phyloP scores from a whole-genome alignment of 2,113 vertebrate species.

The Spea bombifrons region DNA sequence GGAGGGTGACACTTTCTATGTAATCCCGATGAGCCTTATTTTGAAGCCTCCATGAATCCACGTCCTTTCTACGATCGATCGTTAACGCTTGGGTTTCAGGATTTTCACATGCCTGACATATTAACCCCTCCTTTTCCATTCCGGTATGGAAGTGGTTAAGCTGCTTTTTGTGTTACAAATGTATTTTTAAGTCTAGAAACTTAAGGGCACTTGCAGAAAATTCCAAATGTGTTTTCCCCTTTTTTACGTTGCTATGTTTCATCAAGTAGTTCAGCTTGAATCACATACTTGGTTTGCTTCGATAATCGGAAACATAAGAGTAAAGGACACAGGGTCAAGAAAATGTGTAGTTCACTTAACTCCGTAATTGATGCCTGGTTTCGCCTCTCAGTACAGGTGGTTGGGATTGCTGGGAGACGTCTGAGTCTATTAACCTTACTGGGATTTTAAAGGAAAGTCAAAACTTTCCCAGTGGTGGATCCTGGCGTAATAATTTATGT shows the following conservation, averaged over 20 bases:
- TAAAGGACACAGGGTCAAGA: constrained; percentile 4
- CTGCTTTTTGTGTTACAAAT: no score
- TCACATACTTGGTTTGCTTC: neutral
- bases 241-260: constrained; percentile 3
- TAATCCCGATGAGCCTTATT: no score
- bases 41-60: no score
- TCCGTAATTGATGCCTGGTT: constrained; percentile 28
- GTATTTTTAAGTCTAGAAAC: no score
- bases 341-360: constrained; percentile 36
- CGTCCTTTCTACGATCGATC: no score
- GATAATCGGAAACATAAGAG: constrained; percentile 26
- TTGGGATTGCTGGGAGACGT: neutral
- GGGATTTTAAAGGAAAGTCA: no score
- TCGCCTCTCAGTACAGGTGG: constrained; percentile 18
- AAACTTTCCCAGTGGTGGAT: no score
- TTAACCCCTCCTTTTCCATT: no score
- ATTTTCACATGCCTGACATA: no score
- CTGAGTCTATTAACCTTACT: neutral
- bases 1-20: no score
- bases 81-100: no score
- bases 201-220: neutral
- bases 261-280: constrained; percentile 4
- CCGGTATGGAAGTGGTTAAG: neutral
- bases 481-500: no score
- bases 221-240: neutral